Evolutionary conservation across 1,140 invertebrate species (phyloP).

Genomic region (Geopemphigus sp.): DNA sequence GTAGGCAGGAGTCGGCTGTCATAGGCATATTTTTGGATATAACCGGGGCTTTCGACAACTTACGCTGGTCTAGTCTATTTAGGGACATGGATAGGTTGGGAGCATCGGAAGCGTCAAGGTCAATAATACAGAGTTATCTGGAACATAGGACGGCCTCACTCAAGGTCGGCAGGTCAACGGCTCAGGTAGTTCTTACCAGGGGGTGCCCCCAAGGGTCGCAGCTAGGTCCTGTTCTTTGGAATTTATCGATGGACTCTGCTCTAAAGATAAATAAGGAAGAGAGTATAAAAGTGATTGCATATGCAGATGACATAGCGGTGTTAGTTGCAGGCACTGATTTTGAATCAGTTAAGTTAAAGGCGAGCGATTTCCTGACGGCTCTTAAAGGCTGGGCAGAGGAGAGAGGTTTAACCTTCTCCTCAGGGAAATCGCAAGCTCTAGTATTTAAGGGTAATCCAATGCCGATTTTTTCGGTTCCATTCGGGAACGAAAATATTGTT

Average conservation of each 20-base stretch:
- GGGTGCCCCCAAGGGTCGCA: conserved; percentile 5
- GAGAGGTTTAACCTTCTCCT: background rate
- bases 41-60: background rate
- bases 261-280: background rate
- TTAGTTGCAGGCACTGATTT: background rate
- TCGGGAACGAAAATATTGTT: background rate
- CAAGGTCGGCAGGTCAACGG: background rate
- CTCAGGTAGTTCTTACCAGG: background rate
- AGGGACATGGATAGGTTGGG: background rate
- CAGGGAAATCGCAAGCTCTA: background rate
- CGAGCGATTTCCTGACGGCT: background rate
- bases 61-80: background rate
- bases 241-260: background rate
- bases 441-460: background rate
- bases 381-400: background rate
- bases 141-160: background rate
- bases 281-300: background rate
- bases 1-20: background rate
- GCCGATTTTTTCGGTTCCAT: background rate
- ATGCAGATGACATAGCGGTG: background rate
- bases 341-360: background rate
- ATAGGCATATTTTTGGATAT: background rate
- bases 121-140: background rate
- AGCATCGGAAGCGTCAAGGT: background rate
- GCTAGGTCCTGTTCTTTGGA: background rate